These are phyloP conservation scores for Isoperla grammatica DNA, from an alignment of 2,888 invertebrate species.

Conservation along the genomic window DNA sequence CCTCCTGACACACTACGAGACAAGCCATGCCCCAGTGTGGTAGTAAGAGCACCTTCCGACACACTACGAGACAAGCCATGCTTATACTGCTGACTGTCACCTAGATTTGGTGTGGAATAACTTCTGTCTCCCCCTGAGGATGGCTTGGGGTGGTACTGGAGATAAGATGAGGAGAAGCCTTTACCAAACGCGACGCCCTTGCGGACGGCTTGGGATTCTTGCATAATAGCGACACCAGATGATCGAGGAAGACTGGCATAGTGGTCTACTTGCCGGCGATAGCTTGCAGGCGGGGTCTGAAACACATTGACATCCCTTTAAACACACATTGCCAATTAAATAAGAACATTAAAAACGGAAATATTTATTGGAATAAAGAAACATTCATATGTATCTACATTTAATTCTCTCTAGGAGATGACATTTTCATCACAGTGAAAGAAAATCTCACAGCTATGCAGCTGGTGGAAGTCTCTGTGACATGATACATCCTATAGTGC, in stretches of 20 bases:
- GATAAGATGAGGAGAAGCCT: constrained; percentile 26
- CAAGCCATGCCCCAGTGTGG: too few species aligned
- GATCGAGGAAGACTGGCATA: constrained; percentile 72
- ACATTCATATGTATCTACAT: too few species aligned
- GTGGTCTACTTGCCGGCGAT: constrained; percentile 64
- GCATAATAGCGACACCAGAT: background rate
- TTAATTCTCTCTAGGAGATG: too few species aligned
- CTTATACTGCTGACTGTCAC: constrained; percentile 39
- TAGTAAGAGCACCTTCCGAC: too few species aligned
- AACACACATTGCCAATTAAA: too few species aligned
- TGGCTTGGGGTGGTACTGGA: constrained; percentile 38
- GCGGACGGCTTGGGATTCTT: constrained; percentile 41
- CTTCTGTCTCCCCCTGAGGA: constrained; percentile 59
- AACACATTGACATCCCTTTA: constrained; percentile 27
- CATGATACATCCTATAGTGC: too few species aligned
- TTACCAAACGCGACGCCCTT: constrained; percentile 72
- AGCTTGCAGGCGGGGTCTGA: constrained; percentile 70
- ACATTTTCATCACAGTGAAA: too few species aligned
- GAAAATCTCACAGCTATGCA: too few species aligned
- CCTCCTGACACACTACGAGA: too few species aligned
- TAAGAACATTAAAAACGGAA: too few species aligned
- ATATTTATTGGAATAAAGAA: too few species aligned
- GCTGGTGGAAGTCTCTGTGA: too few species aligned
- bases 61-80: constrained; percentile 45
- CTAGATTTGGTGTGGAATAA: constrained; percentile 83